Evolutionary conservation across 2,797 vertebrate genomes (phyloP).

Genomic region (Hoplostethus mediterraneus): DNA sequence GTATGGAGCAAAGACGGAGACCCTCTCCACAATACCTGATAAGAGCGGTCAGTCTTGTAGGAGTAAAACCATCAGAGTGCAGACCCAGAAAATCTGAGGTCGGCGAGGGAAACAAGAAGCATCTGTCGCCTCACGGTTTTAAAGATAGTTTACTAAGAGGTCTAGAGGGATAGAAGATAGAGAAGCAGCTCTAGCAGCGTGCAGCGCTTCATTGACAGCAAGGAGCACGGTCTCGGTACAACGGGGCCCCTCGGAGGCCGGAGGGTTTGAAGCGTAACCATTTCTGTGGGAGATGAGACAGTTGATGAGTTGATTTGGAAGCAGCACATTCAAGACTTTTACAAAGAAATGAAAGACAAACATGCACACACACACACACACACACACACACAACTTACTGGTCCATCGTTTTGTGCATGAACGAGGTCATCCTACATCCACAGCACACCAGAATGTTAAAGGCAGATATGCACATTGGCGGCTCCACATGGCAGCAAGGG

Average conservation of each 20-base stretch:
- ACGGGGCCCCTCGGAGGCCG: slow-evolving; percentile 11
- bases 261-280: slow-evolving; percentile 54
- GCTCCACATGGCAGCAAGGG: slow-evolving; percentile 1
- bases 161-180: slow-evolving; percentile 18
- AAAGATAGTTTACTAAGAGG: slow-evolving; percentile 14
- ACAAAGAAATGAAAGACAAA: slow-evolving; percentile 54
- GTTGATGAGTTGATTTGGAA: slow-evolving; percentile 58
- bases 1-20: too few species aligned
- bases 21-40: too few species aligned
- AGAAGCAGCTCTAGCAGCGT: not conserved
- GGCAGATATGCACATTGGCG: slow-evolving; percentile 42
- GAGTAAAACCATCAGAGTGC: not conserved
- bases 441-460: slow-evolving; percentile 25
- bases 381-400: not conserved
- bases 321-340: slow-evolving; percentile 49
- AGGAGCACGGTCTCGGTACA: slow-evolving; percentile 27
- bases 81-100: slow-evolving; percentile 22
- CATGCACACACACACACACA: slow-evolving; percentile 1
- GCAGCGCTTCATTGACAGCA: slow-evolving; percentile 12
- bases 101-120: not conserved
- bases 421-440: slow-evolving; percentile 51
- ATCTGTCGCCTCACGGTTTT: slow-evolving; percentile 20
- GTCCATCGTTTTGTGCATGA: not conserved
- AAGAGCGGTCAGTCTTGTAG: too few species aligned
- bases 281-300: slow-evolving; percentile 57